Conservation (phyloP, 2,888 invertebrate species). For the Tortrix viridana region DNA sequence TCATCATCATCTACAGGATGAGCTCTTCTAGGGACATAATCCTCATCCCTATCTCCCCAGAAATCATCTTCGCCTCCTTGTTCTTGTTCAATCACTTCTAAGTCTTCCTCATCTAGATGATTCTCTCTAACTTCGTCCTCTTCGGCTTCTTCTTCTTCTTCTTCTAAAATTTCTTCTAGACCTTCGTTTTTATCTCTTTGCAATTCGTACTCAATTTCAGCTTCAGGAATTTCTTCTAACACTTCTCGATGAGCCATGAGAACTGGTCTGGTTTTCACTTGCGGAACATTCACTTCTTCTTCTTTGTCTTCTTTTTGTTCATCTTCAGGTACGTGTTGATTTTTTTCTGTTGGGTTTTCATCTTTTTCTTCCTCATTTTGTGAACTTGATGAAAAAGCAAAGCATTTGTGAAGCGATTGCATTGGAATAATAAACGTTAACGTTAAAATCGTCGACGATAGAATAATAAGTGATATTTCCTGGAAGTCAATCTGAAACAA, state of each 20-base stretch:
- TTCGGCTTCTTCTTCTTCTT: slow-evolving; percentile 62
- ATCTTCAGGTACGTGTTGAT: slow-evolving; percentile 6
- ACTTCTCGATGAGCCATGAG: slow-evolving; percentile 75
- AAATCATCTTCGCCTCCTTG: slow-evolving; percentile 66
- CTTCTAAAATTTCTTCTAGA: slow-evolving; percentile 74
- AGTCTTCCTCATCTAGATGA: slow-evolving; percentile 68
- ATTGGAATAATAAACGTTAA: slow-evolving; percentile 87
- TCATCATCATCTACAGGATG: slow-evolving; percentile 60
- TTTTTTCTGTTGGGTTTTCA: slow-evolving; percentile 36
- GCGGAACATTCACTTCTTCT: slow-evolving; percentile 51
- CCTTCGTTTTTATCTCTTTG: slow-evolving; percentile 67
- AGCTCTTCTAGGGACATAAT: slow-evolving; percentile 51
- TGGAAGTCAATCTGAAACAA: slow-evolving; percentile 81
- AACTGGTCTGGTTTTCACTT: slow-evolving; percentile 55
- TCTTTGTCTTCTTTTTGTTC: slow-evolving; percentile 46
- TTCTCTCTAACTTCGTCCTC: slow-evolving; percentile 61
- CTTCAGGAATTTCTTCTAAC: slow-evolving; percentile 77
- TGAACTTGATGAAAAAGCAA: slow-evolving; percentile 52
- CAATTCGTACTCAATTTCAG: slow-evolving; percentile 71
- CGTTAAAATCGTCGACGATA: slow-evolving; percentile 82
- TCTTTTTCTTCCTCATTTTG: slow-evolving; percentile 42
- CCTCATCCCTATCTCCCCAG: slow-evolving; percentile 63
- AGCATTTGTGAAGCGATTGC: slow-evolving; percentile 76
- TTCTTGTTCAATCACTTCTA: slow-evolving; percentile 46
- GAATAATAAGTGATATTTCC: slow-evolving; percentile 81